phyloP scores from a whole-genome alignment of 1,140 invertebrate genomes.

The Penaeus vannamei region DNA sequence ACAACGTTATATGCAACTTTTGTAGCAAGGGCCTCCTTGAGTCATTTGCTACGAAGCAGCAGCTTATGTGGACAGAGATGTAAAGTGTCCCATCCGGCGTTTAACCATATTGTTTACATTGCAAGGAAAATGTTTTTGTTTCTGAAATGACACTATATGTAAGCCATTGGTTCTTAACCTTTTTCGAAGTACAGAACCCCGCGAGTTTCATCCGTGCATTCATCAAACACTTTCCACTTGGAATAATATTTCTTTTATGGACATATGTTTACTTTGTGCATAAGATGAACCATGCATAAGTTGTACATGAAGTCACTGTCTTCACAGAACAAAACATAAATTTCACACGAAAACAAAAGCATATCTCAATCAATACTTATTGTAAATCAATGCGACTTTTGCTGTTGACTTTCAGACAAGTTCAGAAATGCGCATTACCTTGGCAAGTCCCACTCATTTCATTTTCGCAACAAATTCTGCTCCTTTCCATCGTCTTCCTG shows the following conservation, averaged over 20 bases:
- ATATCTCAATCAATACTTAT: background rate
- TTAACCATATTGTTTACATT: background rate
- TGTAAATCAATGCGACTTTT: slow-evolving; percentile 19
- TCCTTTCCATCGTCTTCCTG: slow-evolving; percentile 43
- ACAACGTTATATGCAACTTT: background rate
- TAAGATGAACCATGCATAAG: background rate
- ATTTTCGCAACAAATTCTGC: slow-evolving; percentile 26
- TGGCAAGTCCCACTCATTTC: slow-evolving; percentile 47
- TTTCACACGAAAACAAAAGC: slow-evolving; percentile 16
- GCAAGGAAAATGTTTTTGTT: background rate
- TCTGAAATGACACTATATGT: background rate
- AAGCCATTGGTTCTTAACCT: slow-evolving; percentile 13
- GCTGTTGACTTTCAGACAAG: background rate
- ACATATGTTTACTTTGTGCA: background rate
- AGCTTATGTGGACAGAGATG: too few relatives aligned
- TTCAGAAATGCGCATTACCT: slow-evolving; percentile 19
- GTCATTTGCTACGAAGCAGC: too few relatives aligned
- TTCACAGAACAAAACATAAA: slow-evolving; percentile 4
- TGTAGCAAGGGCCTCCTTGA: too few relatives aligned
- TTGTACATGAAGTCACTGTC: background rate
- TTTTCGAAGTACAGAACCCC: background rate
- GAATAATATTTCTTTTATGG: background rate
- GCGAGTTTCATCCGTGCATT: background rate
- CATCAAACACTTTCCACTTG: too few relatives aligned
- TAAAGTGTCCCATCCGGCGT: too few relatives aligned